Conservation (phyloP, 2,113 vertebrate genomes). For the Heterotis niloticus region DNA sequence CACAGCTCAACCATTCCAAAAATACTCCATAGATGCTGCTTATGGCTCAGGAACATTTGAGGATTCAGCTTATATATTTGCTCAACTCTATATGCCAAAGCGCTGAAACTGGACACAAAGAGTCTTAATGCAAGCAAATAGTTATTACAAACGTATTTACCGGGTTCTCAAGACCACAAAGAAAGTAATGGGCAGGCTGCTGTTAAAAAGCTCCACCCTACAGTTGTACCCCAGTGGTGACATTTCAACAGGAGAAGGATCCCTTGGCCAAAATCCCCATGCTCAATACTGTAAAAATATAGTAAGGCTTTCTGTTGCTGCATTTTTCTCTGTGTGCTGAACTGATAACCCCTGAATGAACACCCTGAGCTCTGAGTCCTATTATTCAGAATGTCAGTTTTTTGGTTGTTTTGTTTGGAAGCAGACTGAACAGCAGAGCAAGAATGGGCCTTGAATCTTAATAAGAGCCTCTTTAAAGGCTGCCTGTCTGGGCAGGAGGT, state of each 20-base stretch:
- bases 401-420: background rate
- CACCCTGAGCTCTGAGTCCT: background rate
- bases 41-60: conserved; percentile 22
- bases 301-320: background rate
- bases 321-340: no score
- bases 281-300: background rate
- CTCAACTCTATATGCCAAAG: conserved; percentile 39
- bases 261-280: background rate
- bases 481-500: background rate
- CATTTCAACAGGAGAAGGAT: background rate
- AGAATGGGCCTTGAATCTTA: background rate
- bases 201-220: conserved; percentile 29
- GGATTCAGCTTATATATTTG: conserved; percentile 36
- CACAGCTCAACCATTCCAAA: conserved; percentile 14
- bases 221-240: background rate
- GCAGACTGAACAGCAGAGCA: background rate
- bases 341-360: background rate
- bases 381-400: background rate
- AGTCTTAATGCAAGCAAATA: conserved; percentile 47
- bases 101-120: conserved; percentile 33
- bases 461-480: conserved; percentile 1
- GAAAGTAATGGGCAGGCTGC: conserved; percentile 50
- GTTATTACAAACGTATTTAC: conserved; percentile 49
- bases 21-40: conserved; percentile 5
- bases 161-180: conserved; percentile 43